Evolutionary conservation across 2,113 vertebrate genomes (phyloP), one percentile per base, ranked within the genome.

Genomic region (Saccopteryx bilineata): DNA sequence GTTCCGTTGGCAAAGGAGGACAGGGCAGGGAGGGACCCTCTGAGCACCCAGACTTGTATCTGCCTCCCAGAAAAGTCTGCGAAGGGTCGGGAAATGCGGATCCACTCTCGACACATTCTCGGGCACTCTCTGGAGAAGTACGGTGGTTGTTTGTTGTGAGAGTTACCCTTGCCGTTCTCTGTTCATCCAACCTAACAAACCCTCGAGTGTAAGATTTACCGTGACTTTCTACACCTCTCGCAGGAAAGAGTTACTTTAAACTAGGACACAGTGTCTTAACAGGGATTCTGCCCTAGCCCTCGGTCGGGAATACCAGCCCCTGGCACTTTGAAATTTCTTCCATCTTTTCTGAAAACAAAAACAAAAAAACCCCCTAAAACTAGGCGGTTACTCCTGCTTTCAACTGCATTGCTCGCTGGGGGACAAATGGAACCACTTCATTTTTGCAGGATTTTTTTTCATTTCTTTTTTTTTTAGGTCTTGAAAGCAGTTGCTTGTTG

Each of bases 401-500:
- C 19, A 18, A 12, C 54, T 52, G 12, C 58, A 21, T 69, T 52
- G 78, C 11, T n/a, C n/a, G 24, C 60, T 54, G 60, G 89, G 56
- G 84, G 39, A 39, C 84, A 89, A 92, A 74, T 46, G 63, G 39
- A 80, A 79, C 65, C 39, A 71, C 46, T 72, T 89, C 17, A 54
- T 74, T 89, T 89, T 46, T 85, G 71, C 24, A n/a, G 21, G 26
- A 28, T 61, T 28, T 92, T 39, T 39, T 74, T 24, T 11, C 66
- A 39, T 39, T 5, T 46, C 72, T 83, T 65, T 31, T 33, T 14
- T 87, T 69, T 68, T 75, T 9, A 66, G 71, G 76, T 68, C 50
- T 68, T 85, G 46, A 85, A 93, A 93, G 80, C 65, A 60, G 56
- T 58, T 79, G n/a, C 39, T 85, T 26, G 33, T 80, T 92, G 58